phyloP scores from a whole-genome alignment of 2,797 vertebrate species.

The Amblyraja radiata region DNA sequence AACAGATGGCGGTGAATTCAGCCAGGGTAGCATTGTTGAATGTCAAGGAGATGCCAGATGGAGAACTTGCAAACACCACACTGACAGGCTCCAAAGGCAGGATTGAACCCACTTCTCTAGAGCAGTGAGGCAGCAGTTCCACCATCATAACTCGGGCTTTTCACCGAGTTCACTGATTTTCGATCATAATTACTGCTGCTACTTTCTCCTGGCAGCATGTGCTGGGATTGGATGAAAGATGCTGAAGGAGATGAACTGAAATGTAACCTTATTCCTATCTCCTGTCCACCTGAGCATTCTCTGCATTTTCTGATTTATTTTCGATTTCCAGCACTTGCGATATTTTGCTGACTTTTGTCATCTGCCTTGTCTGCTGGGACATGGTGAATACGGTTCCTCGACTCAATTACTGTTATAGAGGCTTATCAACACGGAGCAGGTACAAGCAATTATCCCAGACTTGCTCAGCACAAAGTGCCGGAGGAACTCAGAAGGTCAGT shows the following conservation, averaged over 20 bases:
- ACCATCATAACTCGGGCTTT: too few species aligned
- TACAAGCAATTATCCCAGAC: not conserved
- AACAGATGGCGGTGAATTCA: too few species aligned
- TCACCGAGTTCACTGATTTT: not conserved
- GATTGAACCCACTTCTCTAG: too few species aligned
- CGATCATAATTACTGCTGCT: not conserved
- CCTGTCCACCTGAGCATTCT: not conserved
- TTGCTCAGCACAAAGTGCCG: not conserved
- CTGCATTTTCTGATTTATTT: not conserved
- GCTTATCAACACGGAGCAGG: not conserved
- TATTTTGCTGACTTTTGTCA: not conserved
- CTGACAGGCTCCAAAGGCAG: too few species aligned
- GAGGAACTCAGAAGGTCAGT: too few species aligned
- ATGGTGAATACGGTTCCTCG: not conserved
- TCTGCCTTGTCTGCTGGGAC: not conserved
- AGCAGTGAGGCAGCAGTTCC: too few species aligned
- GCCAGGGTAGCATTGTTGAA: too few species aligned
- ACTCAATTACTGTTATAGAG: not conserved
- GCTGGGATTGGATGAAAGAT: not conserved
- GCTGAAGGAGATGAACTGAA: not conserved
- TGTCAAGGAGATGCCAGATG: too few species aligned
- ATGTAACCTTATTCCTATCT: not conserved
- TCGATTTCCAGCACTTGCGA: not conserved
- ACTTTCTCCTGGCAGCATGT: not conserved
- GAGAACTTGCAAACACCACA: too few species aligned